Evolutionary conservation across 1,140 invertebrate genomes (phyloP), one percentile per base, ranked within the genome.

Genomic region (Caerostris darwini): DNA sequence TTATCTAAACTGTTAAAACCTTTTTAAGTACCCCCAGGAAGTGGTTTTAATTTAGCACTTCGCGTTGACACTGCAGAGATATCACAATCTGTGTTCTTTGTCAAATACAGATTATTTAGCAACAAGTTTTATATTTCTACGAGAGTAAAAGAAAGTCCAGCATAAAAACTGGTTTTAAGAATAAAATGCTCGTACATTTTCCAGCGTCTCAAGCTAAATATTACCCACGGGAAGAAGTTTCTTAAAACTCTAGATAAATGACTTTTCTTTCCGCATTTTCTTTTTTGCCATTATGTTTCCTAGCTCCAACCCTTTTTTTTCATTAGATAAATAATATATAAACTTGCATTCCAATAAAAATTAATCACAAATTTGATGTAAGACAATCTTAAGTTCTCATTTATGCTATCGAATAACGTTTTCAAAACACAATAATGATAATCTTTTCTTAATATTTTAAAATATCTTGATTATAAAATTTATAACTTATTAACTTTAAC

Each of bases 31-130:
- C n/a, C 61, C 12, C 61, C 14, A 67, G n/a, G 10, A 14, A 67
- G 61, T 17, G 61, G n/a, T 67, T 67, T 67, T 67, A 67, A 67
- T 67, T 67, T 67, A 67, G 61, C 61, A 17, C 61, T 67, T 67
- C 14, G n/a, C 61, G 3, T 14, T 17, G 12, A 67, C 14, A 67
- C 3, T 14, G n/a, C n/a, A 67, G 17, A n/a, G 61, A 12, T 64
- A 64, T 64, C n/a, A 64, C 61, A 64, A 64, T 64, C n/a, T 67
- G 61, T 67, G 5, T n/a, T n/a, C 10, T 67, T 67, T 67, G 14
- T 67, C 61, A 6, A 67, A 14, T 17, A 5, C 2, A 67, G 61
- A 67, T 67, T 67, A n/a, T 17, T 67, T 17, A 67, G n/a, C 34
- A 17, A 5, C 61, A 67, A 67, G 61, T 67, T 67, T 5, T n/a